Evolutionary conservation across 2,888 invertebrate species (phyloP).

Genomic region (Ormyrus rosae): DNA sequence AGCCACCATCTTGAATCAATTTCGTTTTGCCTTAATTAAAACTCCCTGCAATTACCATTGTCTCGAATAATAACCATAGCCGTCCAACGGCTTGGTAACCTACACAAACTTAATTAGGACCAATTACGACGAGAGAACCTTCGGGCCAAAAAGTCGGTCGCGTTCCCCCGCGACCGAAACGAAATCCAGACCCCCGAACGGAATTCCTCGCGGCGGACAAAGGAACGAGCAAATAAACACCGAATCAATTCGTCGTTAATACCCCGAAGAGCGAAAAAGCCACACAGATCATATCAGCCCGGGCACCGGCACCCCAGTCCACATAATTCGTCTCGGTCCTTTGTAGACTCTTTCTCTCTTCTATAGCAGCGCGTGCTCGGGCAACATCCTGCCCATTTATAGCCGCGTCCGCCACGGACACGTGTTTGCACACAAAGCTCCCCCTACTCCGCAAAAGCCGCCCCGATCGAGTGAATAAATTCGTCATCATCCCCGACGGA

Average conservation of each 20-base stretch:
- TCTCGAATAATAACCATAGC: too few relatives aligned
- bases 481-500: conserved; percentile 15
- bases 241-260: conserved; percentile 31
- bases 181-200: too few relatives aligned
- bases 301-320: not conserved
- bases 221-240: not conserved
- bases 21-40: too few relatives aligned
- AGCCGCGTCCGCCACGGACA: not conserved
- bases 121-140: too few relatives aligned
- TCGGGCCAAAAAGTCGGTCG: too few relatives aligned
- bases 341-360: not conserved
- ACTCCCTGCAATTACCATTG: too few relatives aligned
- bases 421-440: not conserved
- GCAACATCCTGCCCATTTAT: conserved; percentile 21
- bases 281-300: not conserved
- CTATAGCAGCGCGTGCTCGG: not conserved
- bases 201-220: not conserved
- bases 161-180: too few relatives aligned
- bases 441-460: not conserved
- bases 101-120: too few relatives aligned
- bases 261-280: not conserved
- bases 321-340: conserved; percentile 16
- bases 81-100: too few relatives aligned
- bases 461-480: conserved; percentile 30
- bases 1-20: too few relatives aligned